These are phyloP conservation scores for Mastacembelus armatus DNA, from an alignment of 2,797 vertebrate genomes.

Conservation along the genomic window DNA sequence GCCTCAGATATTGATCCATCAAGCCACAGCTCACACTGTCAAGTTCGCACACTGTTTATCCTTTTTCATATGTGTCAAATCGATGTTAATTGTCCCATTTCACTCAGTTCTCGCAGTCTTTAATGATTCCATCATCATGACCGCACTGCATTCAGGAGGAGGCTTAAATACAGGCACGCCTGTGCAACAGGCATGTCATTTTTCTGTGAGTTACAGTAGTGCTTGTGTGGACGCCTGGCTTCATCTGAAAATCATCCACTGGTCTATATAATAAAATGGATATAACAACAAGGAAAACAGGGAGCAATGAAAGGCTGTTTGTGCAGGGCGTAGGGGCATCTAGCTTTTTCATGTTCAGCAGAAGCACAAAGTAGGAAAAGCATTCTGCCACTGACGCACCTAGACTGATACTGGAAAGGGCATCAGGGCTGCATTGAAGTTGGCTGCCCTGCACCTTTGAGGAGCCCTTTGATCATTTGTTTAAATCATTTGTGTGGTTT, in stretches of 20 bases:
- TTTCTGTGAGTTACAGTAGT: conserved; percentile 27
- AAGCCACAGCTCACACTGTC: conserved; percentile 18
- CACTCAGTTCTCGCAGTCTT: conserved; percentile 9
- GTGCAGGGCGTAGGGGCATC: background rate
- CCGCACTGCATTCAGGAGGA: conserved; percentile 3
- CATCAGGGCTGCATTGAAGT: background rate
- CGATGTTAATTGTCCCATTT: conserved; percentile 12
- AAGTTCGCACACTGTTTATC: conserved; percentile 43
- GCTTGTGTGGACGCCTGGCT: background rate
- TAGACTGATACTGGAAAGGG: background rate
- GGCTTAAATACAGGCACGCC: conserved; percentile 26
- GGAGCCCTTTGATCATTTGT: background rate
- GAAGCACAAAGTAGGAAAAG: conserved; percentile 3
- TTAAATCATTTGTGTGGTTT: background rate
- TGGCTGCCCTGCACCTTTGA: background rate
- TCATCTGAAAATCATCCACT: conserved; percentile 1
- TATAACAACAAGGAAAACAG: background rate
- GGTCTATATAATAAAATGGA: background rate
- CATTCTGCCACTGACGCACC: conserved; percentile 3
- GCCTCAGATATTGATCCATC: conserved; percentile 35
- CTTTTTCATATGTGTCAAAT: conserved; percentile 5
- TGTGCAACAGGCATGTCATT: conserved; percentile 67
- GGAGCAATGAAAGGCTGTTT: background rate
- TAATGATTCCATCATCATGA: conserved; percentile 32
- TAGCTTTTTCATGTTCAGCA: background rate